Evolutionary conservation across 2,888 invertebrate species (phyloP).

Genomic region (Ornithoptera priamus): DNA sequence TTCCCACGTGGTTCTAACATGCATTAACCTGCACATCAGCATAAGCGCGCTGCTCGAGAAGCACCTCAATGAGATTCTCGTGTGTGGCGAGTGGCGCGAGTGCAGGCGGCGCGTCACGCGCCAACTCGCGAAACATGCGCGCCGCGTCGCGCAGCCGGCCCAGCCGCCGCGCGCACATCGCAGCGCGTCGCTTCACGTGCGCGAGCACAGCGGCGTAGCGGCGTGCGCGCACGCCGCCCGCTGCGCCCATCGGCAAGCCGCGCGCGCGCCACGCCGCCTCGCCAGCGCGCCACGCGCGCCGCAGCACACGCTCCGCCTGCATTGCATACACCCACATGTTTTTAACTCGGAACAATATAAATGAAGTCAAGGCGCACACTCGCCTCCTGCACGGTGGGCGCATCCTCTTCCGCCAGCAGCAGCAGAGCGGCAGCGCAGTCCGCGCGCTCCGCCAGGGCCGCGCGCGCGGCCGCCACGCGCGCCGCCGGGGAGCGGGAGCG

Average conservation of each 20-base stretch:
- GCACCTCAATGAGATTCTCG: constrained; percentile 97
- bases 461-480: constrained; percentile 78
- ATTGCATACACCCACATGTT: not conserved
- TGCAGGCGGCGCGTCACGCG: constrained; percentile 97
- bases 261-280: constrained; percentile 80
- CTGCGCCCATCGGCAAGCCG: constrained; percentile 84
- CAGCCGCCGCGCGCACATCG: constrained; percentile 98
- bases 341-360: not conserved
- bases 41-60: constrained; percentile 97
- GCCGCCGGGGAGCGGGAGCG: constrained; percentile 95
- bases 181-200: constrained; percentile 94
- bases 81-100: constrained; percentile 93
- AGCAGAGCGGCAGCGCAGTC: constrained; percentile 98
- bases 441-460: constrained; percentile 86
- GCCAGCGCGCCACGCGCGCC: constrained; percentile 94
- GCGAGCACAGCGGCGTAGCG: constrained; percentile 96
- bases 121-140: constrained; percentile 97
- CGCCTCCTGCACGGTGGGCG: constrained; percentile 91
- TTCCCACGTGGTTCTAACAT: not conserved
- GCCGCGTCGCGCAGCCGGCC: constrained; percentile 97
- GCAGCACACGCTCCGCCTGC: constrained; percentile 56
- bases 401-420: constrained; percentile 97
- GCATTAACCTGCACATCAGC: constrained; percentile 89
- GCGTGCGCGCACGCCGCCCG: constrained; percentile 93
- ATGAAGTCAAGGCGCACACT: not conserved